phyloP scores from a whole-genome alignment of 2,888 invertebrate genomes.

The Conchocele bisecta region DNA sequence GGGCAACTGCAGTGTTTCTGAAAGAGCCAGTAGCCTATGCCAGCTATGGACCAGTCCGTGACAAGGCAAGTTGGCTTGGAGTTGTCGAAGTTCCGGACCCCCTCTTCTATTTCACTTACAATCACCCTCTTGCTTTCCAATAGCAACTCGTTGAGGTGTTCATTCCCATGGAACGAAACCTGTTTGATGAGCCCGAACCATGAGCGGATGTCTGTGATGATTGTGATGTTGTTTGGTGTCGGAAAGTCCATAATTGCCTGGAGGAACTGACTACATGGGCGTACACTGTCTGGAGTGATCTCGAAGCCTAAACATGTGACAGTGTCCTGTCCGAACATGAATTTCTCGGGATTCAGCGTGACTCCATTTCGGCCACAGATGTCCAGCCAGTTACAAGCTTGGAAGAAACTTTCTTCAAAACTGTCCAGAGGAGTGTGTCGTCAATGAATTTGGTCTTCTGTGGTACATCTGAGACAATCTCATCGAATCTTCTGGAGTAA shows the following conservation, averaged over 20 bases:
- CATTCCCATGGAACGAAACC: constrained; percentile 53
- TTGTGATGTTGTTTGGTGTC: constrained; percentile 51
- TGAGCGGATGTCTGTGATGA: constrained; percentile 60
- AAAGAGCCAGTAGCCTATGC: constrained; percentile 61
- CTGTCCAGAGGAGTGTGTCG: constrained; percentile 51
- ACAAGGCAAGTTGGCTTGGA: constrained; percentile 64
- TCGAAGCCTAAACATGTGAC: constrained; percentile 54
- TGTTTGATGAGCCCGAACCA: constrained; percentile 69
- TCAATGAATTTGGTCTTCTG: constrained; percentile 61
- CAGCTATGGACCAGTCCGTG: constrained; percentile 66
- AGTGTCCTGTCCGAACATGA: constrained; percentile 48
- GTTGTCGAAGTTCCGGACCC: constrained; percentile 62
- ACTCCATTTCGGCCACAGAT: constrained; percentile 60
- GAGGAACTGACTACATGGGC: constrained; percentile 49
- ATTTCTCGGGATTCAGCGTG: constrained; percentile 57
- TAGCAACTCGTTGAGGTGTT: constrained; percentile 38
- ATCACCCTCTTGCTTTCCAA: constrained; percentile 43
- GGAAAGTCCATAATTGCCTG: constrained; percentile 60
- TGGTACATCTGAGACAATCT: constrained; percentile 53
- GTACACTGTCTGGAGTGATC: constrained; percentile 42
- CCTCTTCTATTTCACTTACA: constrained; percentile 55
- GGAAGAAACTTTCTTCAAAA: constrained; percentile 50
- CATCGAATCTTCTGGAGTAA: constrained; percentile 49
- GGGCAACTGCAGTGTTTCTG: constrained; percentile 58
- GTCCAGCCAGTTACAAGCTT: constrained; percentile 59